Base-by-base conservation (phyloP, 2,797 vertebrate genomes). In the Cyprinodon diabolis region DNA sequence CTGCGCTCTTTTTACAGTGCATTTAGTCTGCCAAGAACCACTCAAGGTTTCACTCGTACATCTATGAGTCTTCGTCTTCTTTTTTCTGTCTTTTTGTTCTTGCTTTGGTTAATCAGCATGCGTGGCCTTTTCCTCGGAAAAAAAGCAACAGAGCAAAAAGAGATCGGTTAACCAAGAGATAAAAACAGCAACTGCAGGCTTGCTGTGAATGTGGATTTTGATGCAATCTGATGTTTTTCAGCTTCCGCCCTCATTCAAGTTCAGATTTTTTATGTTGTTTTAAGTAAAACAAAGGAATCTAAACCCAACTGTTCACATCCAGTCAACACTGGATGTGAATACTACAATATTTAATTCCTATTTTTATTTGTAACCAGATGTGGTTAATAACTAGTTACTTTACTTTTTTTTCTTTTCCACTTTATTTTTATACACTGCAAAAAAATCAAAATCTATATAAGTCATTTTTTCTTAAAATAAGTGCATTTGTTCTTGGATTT, bases 51-150 rank as follows among this genome's bases (percentile, higher is more conserved):
- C 47, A 67, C 6, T 17, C 4, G 23, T n/a, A 35, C 11, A 51
- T 23, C 9, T 4, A 11, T 15, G 25, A 19, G 23, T 6, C 45
- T 48, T 23, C 21, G 43, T 8, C 17, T 19, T 4, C 30, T 21
- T n/a, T 62, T 21, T 17, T 6, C 13, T 19, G 51, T 19, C 2
- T 13, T 6, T 45, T 25, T 65, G 56, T 45, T 47, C 63, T 56
- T 48, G 17, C 74, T 54, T 48, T 19, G 40, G 17, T 45, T 63
- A 19, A 56, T 48, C 21, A 37, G 14, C 74, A 76, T n/a, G 40
- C 40, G n/a, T 7, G 10, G 21, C 40, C 2, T 48, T 56, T 55
- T 5, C 4, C 19, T 66, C 57, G 17, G 48, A n/a, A 43, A 52
- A 35, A 30, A 30, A 3, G n/a, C 62, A 66, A 10, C 40, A n/a